These are phyloP conservation scores for Taeniopygia guttata DNA, from an alignment of 2,797 vertebrate genomes.

Conservation along the genomic window DNA sequence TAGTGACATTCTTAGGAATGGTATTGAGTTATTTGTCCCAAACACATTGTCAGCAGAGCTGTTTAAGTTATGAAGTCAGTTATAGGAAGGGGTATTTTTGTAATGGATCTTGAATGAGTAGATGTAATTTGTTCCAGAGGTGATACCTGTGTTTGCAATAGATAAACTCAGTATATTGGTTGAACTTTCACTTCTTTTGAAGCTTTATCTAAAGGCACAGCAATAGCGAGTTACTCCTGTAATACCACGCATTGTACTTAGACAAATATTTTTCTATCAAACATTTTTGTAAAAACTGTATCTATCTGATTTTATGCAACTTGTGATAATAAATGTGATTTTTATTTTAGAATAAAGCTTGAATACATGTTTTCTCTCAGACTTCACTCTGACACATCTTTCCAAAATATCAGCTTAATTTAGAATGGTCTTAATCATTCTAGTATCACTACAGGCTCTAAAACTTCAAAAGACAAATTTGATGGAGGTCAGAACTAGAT, in stretches of 20 bases:
- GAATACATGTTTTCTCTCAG: constrained; percentile 17
- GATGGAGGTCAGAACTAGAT: neutral
- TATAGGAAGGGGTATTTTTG: constrained; percentile 8
- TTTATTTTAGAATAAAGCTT: constrained; percentile 80
- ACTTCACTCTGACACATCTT: neutral
- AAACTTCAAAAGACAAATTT: neutral
- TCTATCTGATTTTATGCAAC: constrained; percentile 78
- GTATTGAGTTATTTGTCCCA: neutral
- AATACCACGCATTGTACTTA: constrained; percentile 67
- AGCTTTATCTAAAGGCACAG: constrained; percentile 77
- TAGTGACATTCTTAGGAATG: neutral
- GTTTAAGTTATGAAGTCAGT: constrained; percentile 33
- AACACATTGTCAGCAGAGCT: neutral
- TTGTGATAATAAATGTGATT: constrained; percentile 81
- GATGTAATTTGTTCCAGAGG: constrained; percentile 40
- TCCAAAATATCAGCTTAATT: neutral
- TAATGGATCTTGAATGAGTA: constrained; percentile 36
- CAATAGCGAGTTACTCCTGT: constrained; percentile 71
- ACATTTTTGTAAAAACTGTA: constrained; percentile 77
- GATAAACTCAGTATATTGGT: constrained; percentile 44
- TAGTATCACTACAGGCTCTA: neutral
- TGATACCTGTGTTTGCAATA: constrained; percentile 38
- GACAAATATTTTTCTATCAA: constrained; percentile 79
- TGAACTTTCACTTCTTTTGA: constrained; percentile 65
- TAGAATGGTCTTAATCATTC: neutral